Base-by-base conservation (phyloP, 2,113 vertebrate species). In the Mesembrinibis cayennensis region DNA sequence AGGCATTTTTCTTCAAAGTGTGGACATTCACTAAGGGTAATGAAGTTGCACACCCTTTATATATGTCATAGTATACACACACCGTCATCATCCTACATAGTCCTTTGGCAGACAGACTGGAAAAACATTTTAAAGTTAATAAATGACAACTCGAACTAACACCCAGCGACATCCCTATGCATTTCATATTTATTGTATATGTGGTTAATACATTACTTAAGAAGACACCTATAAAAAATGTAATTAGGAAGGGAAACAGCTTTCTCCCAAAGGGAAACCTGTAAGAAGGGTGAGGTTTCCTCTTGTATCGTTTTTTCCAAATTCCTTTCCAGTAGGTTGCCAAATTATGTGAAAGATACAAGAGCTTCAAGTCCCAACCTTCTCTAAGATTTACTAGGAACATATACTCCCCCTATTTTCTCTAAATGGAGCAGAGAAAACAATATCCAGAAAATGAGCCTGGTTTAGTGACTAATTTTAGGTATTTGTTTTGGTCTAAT, bases 71-170 rank as follows among this genome's bases (percentile, higher is more conserved):
- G 61, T 87, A 53, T 76, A 42, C 4, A 30, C 42, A 82, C 11
- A 85, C 22, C 32, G 29, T 49, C 62, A 44, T 82, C 53, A 70
- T 87, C 58, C 82, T 85, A 44, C 32, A 42, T 23, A 85, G 66
- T 66, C n/a, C 23, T 93, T 84, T 95, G 94, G 93, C 87, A 85
- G 38, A 53, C 14, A 90, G 62, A 38, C 78, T 90, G 93, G 94
- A 90, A 97, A 95, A 96, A 80, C 19, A 22, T 89, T 82, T 95
- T 65, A 47, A 93, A 88, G 34, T 85, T 72, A 91, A 79, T 50
- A 87, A 70, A 95, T 73, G 36, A 66, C 73, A 89, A 88, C 18
- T 13, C 45, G 53, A 96, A 91, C 78, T 87, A 87, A 78, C 59
- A 91, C 66, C 42, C 73, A 90, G 78, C 45, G 95, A 77, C 66